phyloP scores from a whole-genome alignment of 2,797 vertebrate species.

The Geotrypetes seraphini region DNA sequence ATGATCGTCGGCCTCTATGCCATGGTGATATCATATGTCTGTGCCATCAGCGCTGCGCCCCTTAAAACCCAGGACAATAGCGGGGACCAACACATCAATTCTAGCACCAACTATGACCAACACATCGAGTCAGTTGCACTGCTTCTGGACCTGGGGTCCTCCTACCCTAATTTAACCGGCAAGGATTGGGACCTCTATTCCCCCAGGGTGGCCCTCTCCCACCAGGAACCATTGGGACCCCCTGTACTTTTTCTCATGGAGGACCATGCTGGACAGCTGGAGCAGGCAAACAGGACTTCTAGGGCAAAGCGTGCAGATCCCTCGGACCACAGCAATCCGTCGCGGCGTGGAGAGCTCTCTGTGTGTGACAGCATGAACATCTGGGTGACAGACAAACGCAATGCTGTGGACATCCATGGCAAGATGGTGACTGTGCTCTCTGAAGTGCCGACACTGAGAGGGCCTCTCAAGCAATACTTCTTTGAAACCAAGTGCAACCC shows the following conservation, averaged over 20 bases:
- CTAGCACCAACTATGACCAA: conserved; percentile 11
- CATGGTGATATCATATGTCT: conserved; percentile 23
- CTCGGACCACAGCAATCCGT: conserved; percentile 18
- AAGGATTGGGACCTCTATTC: conserved; percentile 44
- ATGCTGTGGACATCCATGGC: conserved; percentile 56
- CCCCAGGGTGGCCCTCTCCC: conserved; percentile 39
- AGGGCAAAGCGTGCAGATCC: conserved; percentile 31
- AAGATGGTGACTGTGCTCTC: conserved; percentile 64
- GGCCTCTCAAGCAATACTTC: conserved; percentile 77
- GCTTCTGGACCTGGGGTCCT: conserved; percentile 4
- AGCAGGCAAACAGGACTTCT: conserved; percentile 28
- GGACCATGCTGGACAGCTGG: conserved; percentile 11
- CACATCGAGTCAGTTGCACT: conserved; percentile 2
- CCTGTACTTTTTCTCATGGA: conserved; percentile 44
- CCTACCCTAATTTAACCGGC: not conserved
- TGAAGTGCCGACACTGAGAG: conserved; percentile 68
- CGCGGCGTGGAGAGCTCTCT: conserved; percentile 56
- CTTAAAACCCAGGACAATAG: conserved; percentile 1
- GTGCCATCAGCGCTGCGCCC: conserved; percentile 20
- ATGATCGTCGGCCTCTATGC: conserved; percentile 28
- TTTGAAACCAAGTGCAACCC: conserved; percentile 72
- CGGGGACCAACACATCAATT: conserved; percentile 13
- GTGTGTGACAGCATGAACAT: conserved; percentile 68
- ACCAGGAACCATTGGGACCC: conserved; percentile 25
- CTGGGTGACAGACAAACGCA: conserved; percentile 70